A percentile compares a stretch with the other conserved stretches of the same genome.
phyloP scores from a whole-genome alignment of 1,140 invertebrate species.

The Agraylea sexmaculata region DNA sequence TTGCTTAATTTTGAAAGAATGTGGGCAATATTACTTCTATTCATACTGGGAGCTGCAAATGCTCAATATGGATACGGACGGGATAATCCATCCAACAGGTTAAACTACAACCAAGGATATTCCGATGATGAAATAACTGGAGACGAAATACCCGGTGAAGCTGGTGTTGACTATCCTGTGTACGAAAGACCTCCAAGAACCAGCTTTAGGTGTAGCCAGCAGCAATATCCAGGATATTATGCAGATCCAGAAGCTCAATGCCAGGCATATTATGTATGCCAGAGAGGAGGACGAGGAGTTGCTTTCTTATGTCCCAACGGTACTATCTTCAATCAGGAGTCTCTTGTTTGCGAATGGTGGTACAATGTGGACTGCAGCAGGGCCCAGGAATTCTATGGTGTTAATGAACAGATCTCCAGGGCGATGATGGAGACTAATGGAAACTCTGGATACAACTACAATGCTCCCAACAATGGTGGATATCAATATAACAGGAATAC shows the following conservation, averaged over 20 bases:
- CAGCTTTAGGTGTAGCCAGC: conserved; percentile 40
- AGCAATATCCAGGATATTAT: conserved; percentile 39
- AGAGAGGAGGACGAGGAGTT: conserved; percentile 34
- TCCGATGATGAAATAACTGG: background rate
- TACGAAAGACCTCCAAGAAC: conserved; percentile 43
- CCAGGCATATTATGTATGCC: conserved; percentile 41
- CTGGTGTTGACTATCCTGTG: conserved; percentile 50
- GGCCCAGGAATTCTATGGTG: conserved; percentile 19
- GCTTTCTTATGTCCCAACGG: conserved; percentile 46
- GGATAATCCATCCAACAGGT: conserved; percentile 15
- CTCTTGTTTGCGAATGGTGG: conserved; percentile 44
- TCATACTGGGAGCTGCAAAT: conserved; percentile 2
- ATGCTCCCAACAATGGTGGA: conserved; percentile 7
- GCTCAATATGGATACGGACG: conserved; percentile 20
- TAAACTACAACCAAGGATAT: conserved; percentile 11
- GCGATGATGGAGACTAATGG: background rate
- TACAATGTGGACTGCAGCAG: conserved; percentile 38
- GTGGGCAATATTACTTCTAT: conserved; percentile 9
- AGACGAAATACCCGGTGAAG: conserved; percentile 9
- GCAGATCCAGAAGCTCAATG: conserved; percentile 38
- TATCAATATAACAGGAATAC: background rate
- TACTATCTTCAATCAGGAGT: conserved; percentile 45
- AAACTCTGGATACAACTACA: conserved; percentile 5
- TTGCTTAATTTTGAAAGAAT: too few species aligned
- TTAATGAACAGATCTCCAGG: conserved; percentile 9